These are phyloP conservation scores for Eilema depressum DNA, from an alignment of 2,888 invertebrate genomes.

Conservation along the genomic window DNA sequence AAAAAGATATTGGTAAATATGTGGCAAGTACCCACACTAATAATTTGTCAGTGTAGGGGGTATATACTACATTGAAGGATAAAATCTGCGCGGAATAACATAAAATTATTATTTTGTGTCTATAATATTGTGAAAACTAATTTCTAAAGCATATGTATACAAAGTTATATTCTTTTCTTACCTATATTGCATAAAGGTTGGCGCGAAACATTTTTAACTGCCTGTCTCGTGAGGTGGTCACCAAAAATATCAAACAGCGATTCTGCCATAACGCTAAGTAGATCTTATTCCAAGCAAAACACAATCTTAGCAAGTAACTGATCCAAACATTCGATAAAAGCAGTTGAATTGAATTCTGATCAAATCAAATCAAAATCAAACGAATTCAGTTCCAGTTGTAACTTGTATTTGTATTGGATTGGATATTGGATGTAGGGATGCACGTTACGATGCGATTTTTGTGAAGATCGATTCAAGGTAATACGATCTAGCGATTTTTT, in stretches of 20 bases:
- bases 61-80: neutral
- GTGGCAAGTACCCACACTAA: constrained; percentile 1
- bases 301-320: neutral
- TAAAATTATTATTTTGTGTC: neutral
- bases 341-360: constrained; percentile 6
- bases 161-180: constrained; percentile 49
- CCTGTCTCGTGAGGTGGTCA: constrained; percentile 68
- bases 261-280: constrained; percentile 65
- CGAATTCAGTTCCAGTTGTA: neutral
- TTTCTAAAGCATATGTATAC: neutral
- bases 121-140: neutral
- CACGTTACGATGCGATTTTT: too few species aligned
- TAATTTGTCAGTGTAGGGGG: neutral
- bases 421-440: too few species aligned
- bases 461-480: too few species aligned
- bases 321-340: neutral
- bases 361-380: too few species aligned
- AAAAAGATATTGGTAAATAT: constrained; percentile 24
- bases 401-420: too few species aligned
- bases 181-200: constrained; percentile 77
- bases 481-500: too few species aligned
- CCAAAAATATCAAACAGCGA: constrained; percentile 78
- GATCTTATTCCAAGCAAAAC: neutral
- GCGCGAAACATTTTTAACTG: constrained; percentile 72
- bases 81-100: neutral